Percentiles rank a stretch among this genome's conserved stretches.
phyloP scores from a whole-genome alignment of 2,888 invertebrate genomes.

The Myopa tessellatipennis region DNA sequence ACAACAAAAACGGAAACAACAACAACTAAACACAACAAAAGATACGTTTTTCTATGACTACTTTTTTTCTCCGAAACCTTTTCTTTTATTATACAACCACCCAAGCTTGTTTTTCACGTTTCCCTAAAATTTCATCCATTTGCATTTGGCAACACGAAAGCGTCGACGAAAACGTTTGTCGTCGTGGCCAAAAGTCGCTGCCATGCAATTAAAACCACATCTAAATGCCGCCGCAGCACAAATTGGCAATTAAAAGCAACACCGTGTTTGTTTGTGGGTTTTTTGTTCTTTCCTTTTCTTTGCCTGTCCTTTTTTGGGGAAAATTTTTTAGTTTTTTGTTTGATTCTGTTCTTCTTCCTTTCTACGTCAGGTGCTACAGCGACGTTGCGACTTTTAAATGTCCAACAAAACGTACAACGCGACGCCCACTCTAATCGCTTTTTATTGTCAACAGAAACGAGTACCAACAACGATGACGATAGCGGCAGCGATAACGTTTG shows the following conservation, averaged over 20 bases:
- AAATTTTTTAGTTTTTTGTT: background rate
- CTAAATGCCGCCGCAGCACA: constrained; percentile 48
- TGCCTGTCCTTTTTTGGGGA: background rate
- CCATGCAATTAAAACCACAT: constrained; percentile 50
- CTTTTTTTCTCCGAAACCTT: background rate
- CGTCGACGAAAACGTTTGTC: background rate
- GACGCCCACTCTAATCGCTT: background rate
- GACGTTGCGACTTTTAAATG: background rate
- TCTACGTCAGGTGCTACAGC: background rate
- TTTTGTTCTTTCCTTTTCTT: background rate
- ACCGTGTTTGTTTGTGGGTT: background rate
- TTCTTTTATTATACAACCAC: background rate
- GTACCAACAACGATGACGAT: background rate
- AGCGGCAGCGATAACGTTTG: background rate
- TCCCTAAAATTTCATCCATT: background rate
- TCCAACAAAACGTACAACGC: background rate
- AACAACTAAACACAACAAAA: too few species aligned
- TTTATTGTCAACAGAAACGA: constrained; percentile 8
- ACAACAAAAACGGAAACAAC: too few species aligned
- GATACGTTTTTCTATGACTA: background rate
- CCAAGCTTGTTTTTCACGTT: background rate
- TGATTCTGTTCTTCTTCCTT: too few species aligned
- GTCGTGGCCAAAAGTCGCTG: constrained; percentile 13
- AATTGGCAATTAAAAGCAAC: constrained; percentile 51
- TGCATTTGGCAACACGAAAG: background rate